Evolutionary conservation across 2,797 vertebrate species (phyloP), one percentile per base, ranked within the genome.

Genomic region (Hyperoplus lanceolatus): DNA sequence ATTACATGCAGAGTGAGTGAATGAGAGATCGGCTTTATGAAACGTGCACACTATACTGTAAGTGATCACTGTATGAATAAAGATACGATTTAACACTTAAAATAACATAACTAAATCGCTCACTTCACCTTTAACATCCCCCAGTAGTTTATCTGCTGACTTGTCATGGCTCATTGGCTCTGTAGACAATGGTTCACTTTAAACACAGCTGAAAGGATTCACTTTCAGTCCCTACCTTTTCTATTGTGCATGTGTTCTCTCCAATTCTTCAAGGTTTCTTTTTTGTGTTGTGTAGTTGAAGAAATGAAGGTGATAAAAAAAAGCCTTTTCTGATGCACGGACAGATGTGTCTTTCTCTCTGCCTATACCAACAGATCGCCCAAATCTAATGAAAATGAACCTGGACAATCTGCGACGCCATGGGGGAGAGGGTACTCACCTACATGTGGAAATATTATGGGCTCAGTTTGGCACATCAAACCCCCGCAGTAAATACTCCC

Each of bases 81-180:
- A 29, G 29, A 29, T 21, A 3, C 29, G 29, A 29, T 29, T 29
- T 29, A 29, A 29, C 29, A 29, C 29, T 29, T 29, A 29, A 29
- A 29, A 29, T 29, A 29, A 29, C 29, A 29, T 29, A 29, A 29
- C 3, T 29, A 29, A 29, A 29, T 29, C 29, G 29, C 29, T 77
- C 61, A 71, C 5, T 29, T 16, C 86, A 49, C 66, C 59, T 36
- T 56, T 61, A 59, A 74, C 48, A 75, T 85, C 75, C 75, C 65
- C n/a, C 51, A 49, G 54, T 56, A 60, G 53, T 83, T 84, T 68
- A 73, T 76, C 77, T 68, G 69, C 73, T 55, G 67, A n/a, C 21
- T 77, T 55, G 65, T 53, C 59, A 72, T 0, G 64, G 59, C 66
- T 82, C 76, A 77, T 67, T 46, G 38, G 71, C 60, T 78, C 55